phyloP scores from a whole-genome alignment of 2,113 vertebrate genomes.

The Clarias macrocephalus region DNA sequence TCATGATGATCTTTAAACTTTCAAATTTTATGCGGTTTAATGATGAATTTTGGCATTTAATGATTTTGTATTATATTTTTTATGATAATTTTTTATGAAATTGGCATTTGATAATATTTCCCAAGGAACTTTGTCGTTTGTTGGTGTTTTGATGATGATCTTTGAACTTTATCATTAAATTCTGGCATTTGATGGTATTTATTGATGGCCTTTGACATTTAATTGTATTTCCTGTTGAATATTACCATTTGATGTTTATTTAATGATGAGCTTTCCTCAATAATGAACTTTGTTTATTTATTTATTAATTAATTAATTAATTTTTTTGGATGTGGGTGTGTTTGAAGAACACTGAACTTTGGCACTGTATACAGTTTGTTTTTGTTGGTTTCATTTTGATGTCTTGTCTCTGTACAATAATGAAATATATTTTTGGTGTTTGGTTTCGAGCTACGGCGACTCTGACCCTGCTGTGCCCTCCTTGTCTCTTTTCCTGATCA shows the following conservation, averaged over 20 bases:
- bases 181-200: not conserved
- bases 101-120: not conserved
- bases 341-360: not conserved
- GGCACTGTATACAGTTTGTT: not conserved
- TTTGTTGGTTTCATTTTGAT: not conserved
- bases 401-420: not conserved
- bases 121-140: not conserved
- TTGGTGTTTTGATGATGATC: not conserved
- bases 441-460: too few species aligned
- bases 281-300: not conserved
- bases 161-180: not conserved
- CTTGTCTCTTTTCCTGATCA: not conserved
- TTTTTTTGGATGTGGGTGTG: not conserved
- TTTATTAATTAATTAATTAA: too few species aligned
- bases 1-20: not conserved
- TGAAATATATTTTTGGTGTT: not conserved
- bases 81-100: not conserved
- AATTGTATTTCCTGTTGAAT: not conserved
- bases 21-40: not conserved
- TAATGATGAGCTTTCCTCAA: not conserved
- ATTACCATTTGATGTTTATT: not conserved
- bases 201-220: not conserved
- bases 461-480: not conserved
- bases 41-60: not conserved
- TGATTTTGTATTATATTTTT: too few species aligned